These are phyloP conservation scores for Muricea muricata DNA, from an alignment of 92 coral and sea anemone genomes.

Conservation along the genomic window DNA sequence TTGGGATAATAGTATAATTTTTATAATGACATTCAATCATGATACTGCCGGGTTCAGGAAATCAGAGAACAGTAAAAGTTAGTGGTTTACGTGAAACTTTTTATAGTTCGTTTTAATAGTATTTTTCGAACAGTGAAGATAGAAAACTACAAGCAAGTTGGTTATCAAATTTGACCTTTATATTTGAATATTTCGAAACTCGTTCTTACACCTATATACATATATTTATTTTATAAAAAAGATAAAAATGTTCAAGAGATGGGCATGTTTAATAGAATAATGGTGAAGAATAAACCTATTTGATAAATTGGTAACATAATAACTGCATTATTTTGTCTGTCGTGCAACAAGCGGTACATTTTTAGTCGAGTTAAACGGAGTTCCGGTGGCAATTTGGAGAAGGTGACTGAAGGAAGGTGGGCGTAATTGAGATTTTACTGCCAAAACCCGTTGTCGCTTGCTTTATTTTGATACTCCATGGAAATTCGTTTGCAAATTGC, in stretches of 20 bases:
- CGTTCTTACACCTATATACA: slow-evolving; percentile 23
- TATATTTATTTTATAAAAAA: slow-evolving; percentile 6
- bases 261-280: background rate
- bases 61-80: background rate
- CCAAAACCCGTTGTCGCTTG: background rate
- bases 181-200: background rate
- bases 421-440: background rate
- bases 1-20: background rate
- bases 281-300: background rate
- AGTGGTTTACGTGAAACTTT: background rate
- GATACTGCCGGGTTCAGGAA: background rate
- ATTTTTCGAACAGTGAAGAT: background rate
- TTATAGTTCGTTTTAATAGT: background rate
- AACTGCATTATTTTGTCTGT: background rate
- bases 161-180: background rate
- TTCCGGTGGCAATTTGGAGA: background rate
- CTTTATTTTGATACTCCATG: background rate
- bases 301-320: background rate
- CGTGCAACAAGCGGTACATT: background rate
- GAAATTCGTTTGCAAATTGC: background rate
- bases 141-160: background rate
- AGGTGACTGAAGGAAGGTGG: slow-evolving; percentile 22
- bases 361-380: background rate
- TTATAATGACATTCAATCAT: background rate
- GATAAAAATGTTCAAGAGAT: slow-evolving; percentile 2